Conservation (phyloP, 2,888 invertebrate species). For the Idaea aversata region DNA sequence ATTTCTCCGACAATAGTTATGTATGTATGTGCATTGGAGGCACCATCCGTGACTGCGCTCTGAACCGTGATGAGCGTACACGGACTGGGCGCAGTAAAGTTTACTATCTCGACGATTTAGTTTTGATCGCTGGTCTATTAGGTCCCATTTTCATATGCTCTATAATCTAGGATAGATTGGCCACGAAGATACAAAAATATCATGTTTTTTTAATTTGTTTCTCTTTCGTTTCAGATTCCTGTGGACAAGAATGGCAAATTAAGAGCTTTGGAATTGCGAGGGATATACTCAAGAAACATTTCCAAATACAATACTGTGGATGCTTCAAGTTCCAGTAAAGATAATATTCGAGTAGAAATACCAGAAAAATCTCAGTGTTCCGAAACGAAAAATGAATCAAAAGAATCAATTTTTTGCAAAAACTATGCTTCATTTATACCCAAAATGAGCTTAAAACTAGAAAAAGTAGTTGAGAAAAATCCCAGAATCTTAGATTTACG, state of each 20-base stretch:
- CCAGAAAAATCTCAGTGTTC: constrained; percentile 40
- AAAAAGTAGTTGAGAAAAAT: constrained; percentile 68
- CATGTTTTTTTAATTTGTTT: constrained; percentile 20
- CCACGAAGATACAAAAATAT: background rate
- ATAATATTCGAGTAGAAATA: constrained; percentile 40
- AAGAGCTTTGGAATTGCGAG: constrained; percentile 62
- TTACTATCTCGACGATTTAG: constrained; percentile 12
- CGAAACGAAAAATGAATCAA: constrained; percentile 50
- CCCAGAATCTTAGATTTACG: constrained; percentile 72
- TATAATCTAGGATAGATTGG: background rate
- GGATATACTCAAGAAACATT: constrained; percentile 54
- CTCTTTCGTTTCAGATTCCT: constrained; percentile 65
- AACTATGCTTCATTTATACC: constrained; percentile 67
- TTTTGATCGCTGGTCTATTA: background rate
- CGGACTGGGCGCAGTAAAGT: constrained; percentile 36
- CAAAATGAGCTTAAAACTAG: constrained; percentile 69
- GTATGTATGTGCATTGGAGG: constrained; percentile 51
- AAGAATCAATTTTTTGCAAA: constrained; percentile 59
- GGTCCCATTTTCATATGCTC: background rate
- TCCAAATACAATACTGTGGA: constrained; percentile 56
- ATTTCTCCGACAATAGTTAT: constrained; percentile 21
- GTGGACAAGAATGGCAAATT: constrained; percentile 71
- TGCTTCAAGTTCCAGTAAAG: constrained; percentile 43
- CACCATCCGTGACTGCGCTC: constrained; percentile 66
- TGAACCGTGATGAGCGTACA: constrained; percentile 63